These are phyloP conservation scores for Sapajus apella DNA, from an alignment of 2,113 vertebrate genomes.

Conservation along the genomic window DNA sequence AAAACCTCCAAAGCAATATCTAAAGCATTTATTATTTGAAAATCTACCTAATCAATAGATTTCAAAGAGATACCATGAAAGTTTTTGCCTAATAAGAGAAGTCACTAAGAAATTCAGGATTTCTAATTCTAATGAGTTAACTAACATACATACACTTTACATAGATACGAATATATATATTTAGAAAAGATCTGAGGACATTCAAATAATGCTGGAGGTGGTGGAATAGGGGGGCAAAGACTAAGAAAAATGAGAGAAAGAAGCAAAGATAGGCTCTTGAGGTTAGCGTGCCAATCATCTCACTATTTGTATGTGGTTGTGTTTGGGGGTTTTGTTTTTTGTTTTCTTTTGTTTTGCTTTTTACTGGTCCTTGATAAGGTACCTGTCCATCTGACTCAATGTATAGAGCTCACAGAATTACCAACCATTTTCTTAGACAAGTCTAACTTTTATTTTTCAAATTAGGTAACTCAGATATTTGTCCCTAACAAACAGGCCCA, in stretches of 20 bases:
- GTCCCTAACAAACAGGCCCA: not conserved
- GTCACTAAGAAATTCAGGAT: not conserved
- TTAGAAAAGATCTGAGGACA: not conserved
- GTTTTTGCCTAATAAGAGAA: constrained; percentile 8
- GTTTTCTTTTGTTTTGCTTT: not conserved
- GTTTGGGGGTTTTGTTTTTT: not conserved
- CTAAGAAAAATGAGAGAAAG: not conserved
- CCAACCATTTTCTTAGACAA: constrained; percentile 31
- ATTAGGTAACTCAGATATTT: constrained; percentile 3
- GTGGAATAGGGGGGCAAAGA: not conserved
- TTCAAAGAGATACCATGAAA: not conserved
- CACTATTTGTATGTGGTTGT: not conserved
- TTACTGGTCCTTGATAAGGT: not conserved
- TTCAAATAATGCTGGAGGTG: not conserved
- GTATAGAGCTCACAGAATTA: not conserved
- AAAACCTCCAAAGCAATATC: constrained; percentile 19
- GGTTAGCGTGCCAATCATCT: not conserved
- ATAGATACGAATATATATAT: not conserved
- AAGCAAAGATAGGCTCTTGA: not conserved
- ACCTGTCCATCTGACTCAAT: constrained; percentile 4
- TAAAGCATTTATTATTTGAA: constrained; percentile 40
- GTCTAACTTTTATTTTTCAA: constrained; percentile 31
- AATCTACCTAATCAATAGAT: constrained; percentile 2
- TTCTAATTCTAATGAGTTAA: constrained; percentile 38
- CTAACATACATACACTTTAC: not conserved